Evolutionary conservation across 2,113 vertebrate genomes (phyloP), one percentile per base, ranked within the genome.

Genomic region (Reinhardtius hippoglossoides): DNA sequence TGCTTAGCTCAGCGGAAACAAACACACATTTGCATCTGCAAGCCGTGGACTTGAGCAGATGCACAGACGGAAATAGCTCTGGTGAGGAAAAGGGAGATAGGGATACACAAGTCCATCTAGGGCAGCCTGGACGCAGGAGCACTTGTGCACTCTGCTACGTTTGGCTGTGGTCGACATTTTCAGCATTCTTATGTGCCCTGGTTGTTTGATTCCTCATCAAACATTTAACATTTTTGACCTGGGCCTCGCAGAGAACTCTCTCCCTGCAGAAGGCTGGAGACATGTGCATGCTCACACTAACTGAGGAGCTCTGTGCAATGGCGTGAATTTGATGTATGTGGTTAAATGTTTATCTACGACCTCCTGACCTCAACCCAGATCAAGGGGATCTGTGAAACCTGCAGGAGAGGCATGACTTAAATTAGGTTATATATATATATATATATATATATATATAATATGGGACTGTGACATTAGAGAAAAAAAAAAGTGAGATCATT

Each of bases 151-250:
- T 87, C 74, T n/a, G 42, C 69, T 84, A 69, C 37, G 40, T 76
- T 81, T 70, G 63, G 59, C 76, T 71, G 37, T 8, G 26, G 68
- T 59, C 21, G 67, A 78, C 68, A 55, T 75, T 76, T 60, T 59
- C 10, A 84, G 62, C 67, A n/a, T 67, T 61, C 50, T 50, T 42
- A 78, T 31, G 67, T 71, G 35, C 82, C 67, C 71, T 75, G 66
- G 66, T 74, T 61, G 76, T 79, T 74, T 68, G 20, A 26, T 40
- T 44, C 57, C 67, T 80, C 65, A 80, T 89, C 24, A 85, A 83
- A 89, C 40, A 87, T 84, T 88, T 31, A 85, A 67, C 69, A 5
- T 67, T 84, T 86, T 50, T 37, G 61, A 85, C 80, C 80, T 76
- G 69, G 60, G n/a, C 50, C 64, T 63, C 54, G 20, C 12, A 58